Evolutionary conservation across 2,113 vertebrate species (phyloP).

Genomic region (Microtus montanus): DNA sequence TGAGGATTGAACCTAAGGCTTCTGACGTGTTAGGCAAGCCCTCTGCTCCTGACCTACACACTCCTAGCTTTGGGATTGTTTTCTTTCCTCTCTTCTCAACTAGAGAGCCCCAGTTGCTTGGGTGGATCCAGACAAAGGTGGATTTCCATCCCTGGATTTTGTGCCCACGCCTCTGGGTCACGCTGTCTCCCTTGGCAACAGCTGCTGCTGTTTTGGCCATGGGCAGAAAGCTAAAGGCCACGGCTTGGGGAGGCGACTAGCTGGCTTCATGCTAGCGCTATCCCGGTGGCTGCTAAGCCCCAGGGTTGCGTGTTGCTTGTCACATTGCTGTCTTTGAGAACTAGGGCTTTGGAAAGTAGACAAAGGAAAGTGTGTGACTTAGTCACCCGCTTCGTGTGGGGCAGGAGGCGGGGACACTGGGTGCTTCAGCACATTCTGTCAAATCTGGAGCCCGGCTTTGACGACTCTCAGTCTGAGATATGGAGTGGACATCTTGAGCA

Average conservation of each 20-base stretch:
- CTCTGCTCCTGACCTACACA: background rate
- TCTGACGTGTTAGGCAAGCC: background rate
- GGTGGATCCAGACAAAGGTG: constrained; percentile 58
- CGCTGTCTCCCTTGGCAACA: constrained; percentile 66
- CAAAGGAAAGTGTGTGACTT: constrained; percentile 18
- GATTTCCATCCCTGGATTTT: constrained; percentile 62
- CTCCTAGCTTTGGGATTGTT: too few relatives aligned
- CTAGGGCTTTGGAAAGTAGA: constrained; percentile 15
- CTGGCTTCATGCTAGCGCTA: background rate
- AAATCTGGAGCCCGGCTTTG: background rate
- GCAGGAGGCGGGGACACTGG: background rate
- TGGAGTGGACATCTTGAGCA: background rate
- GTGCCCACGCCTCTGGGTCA: constrained; percentile 65
- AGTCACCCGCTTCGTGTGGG: background rate
- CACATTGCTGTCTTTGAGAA: constrained; percentile 31
- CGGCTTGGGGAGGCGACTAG: constrained; percentile 19
- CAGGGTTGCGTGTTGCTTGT: background rate
- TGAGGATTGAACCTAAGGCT: background rate
- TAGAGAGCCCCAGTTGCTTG: constrained; percentile 35
- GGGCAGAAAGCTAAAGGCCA: constrained; percentile 64
- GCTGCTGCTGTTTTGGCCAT: constrained; percentile 66
- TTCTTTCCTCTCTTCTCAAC: background rate
- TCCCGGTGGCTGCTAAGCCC: background rate
- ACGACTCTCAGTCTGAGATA: background rate
- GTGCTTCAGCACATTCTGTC: background rate